phyloP scores from a whole-genome alignment of 2,797 vertebrate species.

The Tympanoctomys barrerae region DNA sequence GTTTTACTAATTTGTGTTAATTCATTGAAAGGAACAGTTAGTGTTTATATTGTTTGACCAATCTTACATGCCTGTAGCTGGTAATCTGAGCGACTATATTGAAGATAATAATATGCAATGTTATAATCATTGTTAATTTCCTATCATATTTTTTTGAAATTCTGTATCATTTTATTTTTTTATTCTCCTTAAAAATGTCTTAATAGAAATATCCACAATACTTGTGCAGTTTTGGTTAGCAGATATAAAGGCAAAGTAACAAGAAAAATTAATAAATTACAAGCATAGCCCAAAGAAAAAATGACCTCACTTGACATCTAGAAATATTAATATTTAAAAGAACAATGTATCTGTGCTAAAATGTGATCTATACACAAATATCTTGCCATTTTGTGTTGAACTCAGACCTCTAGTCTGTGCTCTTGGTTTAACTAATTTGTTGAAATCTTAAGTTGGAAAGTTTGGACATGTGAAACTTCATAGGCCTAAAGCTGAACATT shows the following conservation, averaged over 20 bases:
- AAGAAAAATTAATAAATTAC: conserved; percentile 51
- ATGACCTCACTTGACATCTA: conserved; percentile 56
- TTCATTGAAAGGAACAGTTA: too few relatives aligned
- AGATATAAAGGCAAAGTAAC: neutral
- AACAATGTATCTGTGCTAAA: conserved; percentile 31
- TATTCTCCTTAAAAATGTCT: neutral
- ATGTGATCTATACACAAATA: conserved; percentile 23
- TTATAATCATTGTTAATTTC: too few relatives aligned
- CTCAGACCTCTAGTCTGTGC: neutral
- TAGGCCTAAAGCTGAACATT: neutral
- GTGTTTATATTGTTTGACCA: too few relatives aligned
- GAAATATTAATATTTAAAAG: conserved; percentile 59
- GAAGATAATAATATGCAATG: too few relatives aligned
- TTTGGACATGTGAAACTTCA: neutral
- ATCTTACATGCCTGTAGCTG: too few relatives aligned
- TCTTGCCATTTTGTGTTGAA: neutral
- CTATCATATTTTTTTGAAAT: too few relatives aligned
- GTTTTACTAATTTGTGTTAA: too few relatives aligned
- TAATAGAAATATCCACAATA: conserved; percentile 46
- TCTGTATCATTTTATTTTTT: too few relatives aligned
- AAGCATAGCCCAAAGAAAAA: conserved; percentile 51
- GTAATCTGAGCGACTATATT: too few relatives aligned
- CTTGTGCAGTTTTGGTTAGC: conserved; percentile 5
- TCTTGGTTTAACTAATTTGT: neutral
- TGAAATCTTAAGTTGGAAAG: neutral